Base-by-base conservation (phyloP, 2,113 vertebrate genomes). In the Rhinichthys klamathensis region DNA sequence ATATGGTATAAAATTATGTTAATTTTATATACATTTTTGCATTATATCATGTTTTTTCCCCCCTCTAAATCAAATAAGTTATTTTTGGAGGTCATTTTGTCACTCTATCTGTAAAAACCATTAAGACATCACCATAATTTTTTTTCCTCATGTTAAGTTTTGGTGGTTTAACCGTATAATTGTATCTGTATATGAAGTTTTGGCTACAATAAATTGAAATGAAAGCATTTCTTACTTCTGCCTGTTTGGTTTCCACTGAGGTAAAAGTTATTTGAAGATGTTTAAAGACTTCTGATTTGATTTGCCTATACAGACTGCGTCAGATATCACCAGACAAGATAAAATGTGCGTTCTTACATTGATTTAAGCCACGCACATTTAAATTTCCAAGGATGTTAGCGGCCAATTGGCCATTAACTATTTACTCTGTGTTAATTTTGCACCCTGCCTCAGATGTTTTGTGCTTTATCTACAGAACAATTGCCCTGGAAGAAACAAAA, bases 401-500 rank as follows among this genome's bases (percentile, higher is more conserved):
- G 5, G 35, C 4, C 35, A 38, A 38, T 6, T 38, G 35, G 35
- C 35, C 35, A 38, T 41, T 41, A 41, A 41, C 8, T 41, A 2
- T 41, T 41, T 41, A 41, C 41, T 1, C 41, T 9, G 0, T 11
- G 56, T 2, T 76, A 4, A 44, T 44, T 81, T 23, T 12, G 67
- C 63, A 27, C 15, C 11, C 15, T 11, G 23, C 21, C 15, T 84
- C 38, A 63, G 1, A 18, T 21, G 6, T 15, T 21, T 69, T 65
- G 23, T 76, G n/a, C 38, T 69, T 7, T 44, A 67, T 7, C 63
- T 79, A 35, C 89, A 95, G 94, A 94, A 21, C 38, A 83, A 0
- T 89, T 92, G 25, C 92, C 91, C 23, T 92, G 93, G 89, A 95
- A 89, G 88, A 94, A 93, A 83, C 92, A 92, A 89, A 97, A 97